Conservation (phyloP, 2,888 invertebrate genomes). For the Noctua janthina region DNA sequence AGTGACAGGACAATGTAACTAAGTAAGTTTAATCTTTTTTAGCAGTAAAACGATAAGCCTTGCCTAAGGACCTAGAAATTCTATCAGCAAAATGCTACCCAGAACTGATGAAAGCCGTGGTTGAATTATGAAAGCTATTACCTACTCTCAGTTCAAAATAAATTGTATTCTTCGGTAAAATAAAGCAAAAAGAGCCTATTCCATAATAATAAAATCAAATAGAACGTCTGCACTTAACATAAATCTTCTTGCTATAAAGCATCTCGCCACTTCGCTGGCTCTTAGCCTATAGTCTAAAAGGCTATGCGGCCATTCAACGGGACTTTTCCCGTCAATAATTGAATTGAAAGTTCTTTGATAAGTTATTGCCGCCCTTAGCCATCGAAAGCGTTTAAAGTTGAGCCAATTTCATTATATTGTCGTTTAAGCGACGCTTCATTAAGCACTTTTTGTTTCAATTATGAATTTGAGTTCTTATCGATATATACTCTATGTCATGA, state of each 20-base stretch:
- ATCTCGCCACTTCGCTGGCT: conserved; percentile 9
- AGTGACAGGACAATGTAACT: background rate
- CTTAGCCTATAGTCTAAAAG: conserved; percentile 33
- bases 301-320: conserved; percentile 30
- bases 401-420: conserved; percentile 50
- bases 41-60: background rate
- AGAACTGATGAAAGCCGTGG: background rate
- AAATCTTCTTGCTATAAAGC: conserved; percentile 35
- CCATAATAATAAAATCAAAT: conserved; percentile 24
- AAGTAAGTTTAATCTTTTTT: background rate
- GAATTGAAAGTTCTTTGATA: conserved; percentile 52
- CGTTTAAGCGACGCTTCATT: conserved; percentile 42
- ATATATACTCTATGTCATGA: background rate
- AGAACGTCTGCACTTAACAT: conserved; percentile 30
- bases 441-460: conserved; percentile 49
- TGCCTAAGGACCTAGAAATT: background rate
- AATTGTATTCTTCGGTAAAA: background rate
- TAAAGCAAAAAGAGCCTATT: background rate
- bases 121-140: background rate
- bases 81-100: background rate
- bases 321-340: conserved; percentile 48
- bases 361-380: conserved; percentile 33
- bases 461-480: conserved; percentile 24
- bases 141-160: background rate
- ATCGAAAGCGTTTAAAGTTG: conserved; percentile 41